Evolutionary conservation across 2,888 invertebrate species (phyloP).

Genomic region (Dicranocentrus wangi): DNA sequence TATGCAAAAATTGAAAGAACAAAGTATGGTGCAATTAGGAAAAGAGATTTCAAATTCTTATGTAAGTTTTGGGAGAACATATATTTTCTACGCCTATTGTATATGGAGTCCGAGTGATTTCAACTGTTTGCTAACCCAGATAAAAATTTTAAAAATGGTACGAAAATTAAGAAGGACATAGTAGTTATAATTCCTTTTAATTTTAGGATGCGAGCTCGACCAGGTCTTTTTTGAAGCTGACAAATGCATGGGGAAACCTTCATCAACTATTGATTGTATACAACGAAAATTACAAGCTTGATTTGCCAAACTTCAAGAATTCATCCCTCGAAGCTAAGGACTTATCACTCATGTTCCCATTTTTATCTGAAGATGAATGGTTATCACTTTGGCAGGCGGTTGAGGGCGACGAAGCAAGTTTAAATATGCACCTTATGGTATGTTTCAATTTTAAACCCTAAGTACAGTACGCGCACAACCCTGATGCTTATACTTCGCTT

Average conservation of each 20-base stretch:
- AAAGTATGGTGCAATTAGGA: background rate
- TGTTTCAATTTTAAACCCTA: too few relatives aligned
- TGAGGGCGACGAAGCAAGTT: conserved; percentile 6
- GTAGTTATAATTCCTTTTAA: too few relatives aligned
- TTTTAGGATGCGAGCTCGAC: conserved; percentile 59
- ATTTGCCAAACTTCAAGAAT: background rate
- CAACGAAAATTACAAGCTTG: conserved; percentile 50
- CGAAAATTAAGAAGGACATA: too few relatives aligned
- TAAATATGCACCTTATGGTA: conserved; percentile 23
- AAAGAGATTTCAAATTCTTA: background rate
- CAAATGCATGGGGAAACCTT: conserved; percentile 67
- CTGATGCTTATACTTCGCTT: too few relatives aligned
- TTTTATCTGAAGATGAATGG: conserved; percentile 35
- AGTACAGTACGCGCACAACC: too few relatives aligned
- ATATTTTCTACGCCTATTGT: too few relatives aligned
- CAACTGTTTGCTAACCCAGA: too few relatives aligned
- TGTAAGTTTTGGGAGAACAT: too few relatives aligned
- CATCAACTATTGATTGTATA: conserved; percentile 66
- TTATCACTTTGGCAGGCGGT: background rate
- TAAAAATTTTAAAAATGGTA: too few relatives aligned
- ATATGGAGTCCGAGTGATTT: too few relatives aligned
- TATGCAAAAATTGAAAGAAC: conserved; percentile 60
- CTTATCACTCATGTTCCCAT: conserved; percentile 34
- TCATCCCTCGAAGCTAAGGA: conserved; percentile 22
- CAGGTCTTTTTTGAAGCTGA: conserved; percentile 64